These are phyloP conservation scores for Scaptomyza hsui DNA, from an alignment of 1,140 invertebrate species.

Conservation along the genomic window DNA sequence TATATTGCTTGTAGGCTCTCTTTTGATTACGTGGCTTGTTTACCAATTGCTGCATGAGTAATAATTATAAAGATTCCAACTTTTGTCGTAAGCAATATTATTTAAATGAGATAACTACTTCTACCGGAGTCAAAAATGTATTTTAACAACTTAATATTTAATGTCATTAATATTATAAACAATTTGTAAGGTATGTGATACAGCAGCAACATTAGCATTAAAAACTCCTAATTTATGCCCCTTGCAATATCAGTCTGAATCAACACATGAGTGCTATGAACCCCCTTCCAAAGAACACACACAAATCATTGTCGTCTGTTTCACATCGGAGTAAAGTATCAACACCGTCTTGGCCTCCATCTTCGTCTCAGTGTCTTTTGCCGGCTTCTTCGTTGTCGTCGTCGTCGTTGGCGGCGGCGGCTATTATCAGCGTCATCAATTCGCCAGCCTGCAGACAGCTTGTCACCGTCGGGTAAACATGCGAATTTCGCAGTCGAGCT, in stretches of 20 bases:
- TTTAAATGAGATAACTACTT: neutral
- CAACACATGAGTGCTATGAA: constrained; percentile 31
- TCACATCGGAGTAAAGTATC: constrained; percentile 52
- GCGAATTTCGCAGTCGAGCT: constrained; percentile 79
- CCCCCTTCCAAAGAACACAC: constrained; percentile 6
- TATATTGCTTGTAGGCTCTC: constrained; percentile 13
- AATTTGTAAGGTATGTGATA: neutral
- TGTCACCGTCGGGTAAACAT: constrained; percentile 81
- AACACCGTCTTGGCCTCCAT: constrained; percentile 26
- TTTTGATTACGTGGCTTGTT: constrained; percentile 43
- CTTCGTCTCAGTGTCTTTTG: neutral
- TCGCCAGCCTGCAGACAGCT: constrained; percentile 79
- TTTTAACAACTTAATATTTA: too few relatives aligned
- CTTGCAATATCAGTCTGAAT: constrained; percentile 59
- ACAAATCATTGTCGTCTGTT: constrained; percentile 79
- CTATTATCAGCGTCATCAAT: constrained; percentile 79
- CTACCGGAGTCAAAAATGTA: neutral
- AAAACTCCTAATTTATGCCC: constrained; percentile 38
- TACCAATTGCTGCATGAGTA: constrained; percentile 32
- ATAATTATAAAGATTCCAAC: constrained; percentile 6
- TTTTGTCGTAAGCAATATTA: constrained; percentile 17
- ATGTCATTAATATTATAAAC: too few relatives aligned
- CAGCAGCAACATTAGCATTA: constrained; percentile 5
- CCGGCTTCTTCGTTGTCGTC: constrained; percentile 13
- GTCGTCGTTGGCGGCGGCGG: constrained; percentile 25